These are phyloP conservation scores for Silurus glanis DNA, from an alignment of 2,113 vertebrate genomes.

Conservation along the genomic window DNA sequence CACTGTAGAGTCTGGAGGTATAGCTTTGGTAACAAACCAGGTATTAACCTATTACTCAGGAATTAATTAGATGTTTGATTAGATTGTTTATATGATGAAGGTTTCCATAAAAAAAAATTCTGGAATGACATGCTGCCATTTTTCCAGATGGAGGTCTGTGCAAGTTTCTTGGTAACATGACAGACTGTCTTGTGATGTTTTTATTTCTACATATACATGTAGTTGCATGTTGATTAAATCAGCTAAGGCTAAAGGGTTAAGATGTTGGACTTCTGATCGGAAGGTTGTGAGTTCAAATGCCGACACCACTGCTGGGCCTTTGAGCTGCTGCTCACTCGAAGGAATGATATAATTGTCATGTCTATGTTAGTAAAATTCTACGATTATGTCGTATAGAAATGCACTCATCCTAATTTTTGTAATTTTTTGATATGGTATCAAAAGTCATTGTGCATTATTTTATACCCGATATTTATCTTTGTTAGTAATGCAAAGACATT, in stretches of 20 bases:
- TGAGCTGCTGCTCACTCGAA: too few relatives aligned
- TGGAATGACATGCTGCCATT: neutral
- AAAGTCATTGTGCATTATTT: too few relatives aligned
- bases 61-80: too few relatives aligned
- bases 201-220: neutral
- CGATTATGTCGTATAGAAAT: neutral
- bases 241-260: neutral
- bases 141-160: neutral
- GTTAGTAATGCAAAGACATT: neutral
- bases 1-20: neutral
- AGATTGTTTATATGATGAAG: neutral
- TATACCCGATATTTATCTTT: too few relatives aligned
- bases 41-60: too few relatives aligned
- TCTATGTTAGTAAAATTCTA: too few relatives aligned
- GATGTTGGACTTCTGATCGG: too few relatives aligned
- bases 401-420: neutral
- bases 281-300: too few relatives aligned
- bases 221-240: neutral
- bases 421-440: neutral
- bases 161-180: neutral
- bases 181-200: neutral
- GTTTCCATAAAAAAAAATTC: neutral
- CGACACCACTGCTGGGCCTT: too few relatives aligned
- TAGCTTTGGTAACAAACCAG: neutral
- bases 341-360: too few relatives aligned